phyloP scores from a whole-genome alignment of 2,113 vertebrate species.

The Lagopus muta region DNA sequence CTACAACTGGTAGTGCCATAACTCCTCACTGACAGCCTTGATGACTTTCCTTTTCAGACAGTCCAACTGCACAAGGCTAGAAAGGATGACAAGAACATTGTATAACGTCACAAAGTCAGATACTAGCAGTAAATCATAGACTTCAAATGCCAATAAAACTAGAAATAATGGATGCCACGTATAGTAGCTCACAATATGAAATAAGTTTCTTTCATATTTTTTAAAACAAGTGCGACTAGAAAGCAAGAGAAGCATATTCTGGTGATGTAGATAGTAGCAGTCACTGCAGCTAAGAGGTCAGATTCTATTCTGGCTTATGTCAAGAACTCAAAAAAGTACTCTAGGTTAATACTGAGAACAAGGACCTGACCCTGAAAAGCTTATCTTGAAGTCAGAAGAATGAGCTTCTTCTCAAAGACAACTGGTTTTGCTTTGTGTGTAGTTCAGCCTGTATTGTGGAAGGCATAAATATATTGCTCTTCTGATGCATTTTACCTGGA shows the following conservation, averaged over 20 bases:
- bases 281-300: neutral
- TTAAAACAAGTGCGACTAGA: neutral
- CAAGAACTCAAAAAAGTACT: neutral
- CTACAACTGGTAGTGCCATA: neutral
- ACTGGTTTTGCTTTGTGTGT: neutral
- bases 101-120: conserved; percentile 9
- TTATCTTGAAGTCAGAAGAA: neutral
- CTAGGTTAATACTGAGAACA: neutral
- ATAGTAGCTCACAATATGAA: neutral
- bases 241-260: neutral
- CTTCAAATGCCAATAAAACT: conserved; percentile 22
- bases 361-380: neutral
- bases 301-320: neutral
- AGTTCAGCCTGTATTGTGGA: neutral
- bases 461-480: neutral
- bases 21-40: neutral
- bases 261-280: neutral
- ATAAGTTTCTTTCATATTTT: neutral
- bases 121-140: conserved; percentile 15
- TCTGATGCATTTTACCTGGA: neutral
- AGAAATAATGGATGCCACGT: neutral
- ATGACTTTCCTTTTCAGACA: neutral
- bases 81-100: neutral
- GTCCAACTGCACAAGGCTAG: neutral
- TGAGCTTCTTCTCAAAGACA: neutral